Conservation (phyloP, 2,113 vertebrate species). For the Heloderma charlesbogerti region DNA sequence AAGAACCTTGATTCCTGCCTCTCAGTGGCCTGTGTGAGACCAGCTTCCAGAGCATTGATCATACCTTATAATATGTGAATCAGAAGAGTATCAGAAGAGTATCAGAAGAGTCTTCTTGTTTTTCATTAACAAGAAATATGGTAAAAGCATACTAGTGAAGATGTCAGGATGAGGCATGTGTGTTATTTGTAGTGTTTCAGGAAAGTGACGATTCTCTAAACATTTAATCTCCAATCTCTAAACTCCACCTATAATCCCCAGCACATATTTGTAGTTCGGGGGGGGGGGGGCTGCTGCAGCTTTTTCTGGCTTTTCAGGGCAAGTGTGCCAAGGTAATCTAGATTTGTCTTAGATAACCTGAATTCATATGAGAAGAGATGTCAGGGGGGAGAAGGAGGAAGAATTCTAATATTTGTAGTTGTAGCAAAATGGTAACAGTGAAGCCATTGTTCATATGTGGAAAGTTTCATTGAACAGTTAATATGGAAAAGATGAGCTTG, state of each 20-base stretch:
- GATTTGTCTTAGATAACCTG: background rate
- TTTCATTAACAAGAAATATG: background rate
- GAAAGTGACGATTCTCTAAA: background rate
- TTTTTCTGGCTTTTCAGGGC: background rate
- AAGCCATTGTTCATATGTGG: background rate
- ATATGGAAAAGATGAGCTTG: slow-evolving; percentile 3
- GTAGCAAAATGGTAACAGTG: background rate
- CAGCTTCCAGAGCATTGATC: background rate
- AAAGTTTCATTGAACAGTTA: background rate
- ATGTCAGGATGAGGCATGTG: background rate
- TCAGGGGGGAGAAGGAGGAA: too few relatives aligned
- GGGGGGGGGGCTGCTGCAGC: background rate
- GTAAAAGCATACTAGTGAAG: background rate
- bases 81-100: too few relatives aligned
- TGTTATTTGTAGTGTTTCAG: background rate
- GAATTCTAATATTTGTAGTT: background rate
- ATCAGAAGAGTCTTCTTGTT: background rate
- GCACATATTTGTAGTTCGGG: background rate
- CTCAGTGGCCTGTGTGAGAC: background rate
- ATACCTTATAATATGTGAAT: background rate
- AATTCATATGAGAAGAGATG: background rate
- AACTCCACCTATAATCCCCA: background rate
- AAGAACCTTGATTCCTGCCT: background rate
- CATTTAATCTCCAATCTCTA: background rate
- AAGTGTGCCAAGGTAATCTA: background rate